These are phyloP conservation scores for Amphipoea lucens DNA, from an alignment of 2,888 invertebrate species.

Conservation along the genomic window DNA sequence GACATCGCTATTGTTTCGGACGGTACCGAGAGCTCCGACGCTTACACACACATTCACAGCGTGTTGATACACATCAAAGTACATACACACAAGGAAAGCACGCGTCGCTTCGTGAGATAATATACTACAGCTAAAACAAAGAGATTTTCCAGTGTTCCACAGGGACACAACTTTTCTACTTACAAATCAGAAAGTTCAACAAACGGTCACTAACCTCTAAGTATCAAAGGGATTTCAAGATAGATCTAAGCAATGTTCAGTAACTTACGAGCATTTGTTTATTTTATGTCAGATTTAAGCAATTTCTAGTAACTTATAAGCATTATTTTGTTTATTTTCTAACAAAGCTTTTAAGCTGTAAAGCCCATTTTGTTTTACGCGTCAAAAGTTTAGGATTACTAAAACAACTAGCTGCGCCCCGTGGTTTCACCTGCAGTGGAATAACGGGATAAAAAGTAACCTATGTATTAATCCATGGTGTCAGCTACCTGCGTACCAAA, in stretches of 20 bases:
- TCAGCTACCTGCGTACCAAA: too few relatives aligned
- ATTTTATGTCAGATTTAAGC: slow-evolving; percentile 22
- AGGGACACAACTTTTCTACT: not conserved
- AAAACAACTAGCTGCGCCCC: too few relatives aligned
- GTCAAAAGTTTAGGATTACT: not conserved
- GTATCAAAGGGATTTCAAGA: slow-evolving; percentile 7
- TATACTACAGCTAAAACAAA: not conserved
- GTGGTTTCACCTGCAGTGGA: too few relatives aligned
- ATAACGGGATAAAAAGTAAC: too few relatives aligned
- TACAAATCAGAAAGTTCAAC: not conserved
- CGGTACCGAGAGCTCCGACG: not conserved
- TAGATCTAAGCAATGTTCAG: not conserved
- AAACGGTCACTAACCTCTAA: not conserved
- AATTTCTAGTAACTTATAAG: slow-evolving; percentile 3
- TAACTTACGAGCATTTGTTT: slow-evolving; percentile 15
- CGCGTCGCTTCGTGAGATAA: not conserved
- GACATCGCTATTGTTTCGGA: not conserved
- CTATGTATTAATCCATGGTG: too few relatives aligned
- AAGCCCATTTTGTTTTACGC: not conserved
- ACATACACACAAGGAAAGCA: not conserved
- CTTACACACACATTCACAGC: not conserved
- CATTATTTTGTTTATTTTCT: not conserved
- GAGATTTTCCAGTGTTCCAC: not conserved
- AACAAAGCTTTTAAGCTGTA: not conserved
- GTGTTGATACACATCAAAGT: not conserved